Conservation (phyloP, 2,113 vertebrate genomes). For the Urocolius indicus region DNA sequence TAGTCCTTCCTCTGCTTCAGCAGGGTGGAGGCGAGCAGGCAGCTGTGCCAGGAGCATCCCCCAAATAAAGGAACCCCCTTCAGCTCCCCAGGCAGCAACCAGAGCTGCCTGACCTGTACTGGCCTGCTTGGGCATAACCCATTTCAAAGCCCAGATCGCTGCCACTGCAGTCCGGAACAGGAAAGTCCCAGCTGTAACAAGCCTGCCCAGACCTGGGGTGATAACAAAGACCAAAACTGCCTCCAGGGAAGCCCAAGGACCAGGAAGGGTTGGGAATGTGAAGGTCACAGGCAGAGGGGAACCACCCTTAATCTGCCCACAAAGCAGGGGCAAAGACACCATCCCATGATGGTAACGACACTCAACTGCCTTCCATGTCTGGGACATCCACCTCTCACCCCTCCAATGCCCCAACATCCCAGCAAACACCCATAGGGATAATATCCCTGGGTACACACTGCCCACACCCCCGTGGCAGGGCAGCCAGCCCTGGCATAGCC, state of each 20-base stretch:
- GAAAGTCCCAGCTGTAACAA: not conserved
- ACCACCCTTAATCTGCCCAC: too few relatives aligned
- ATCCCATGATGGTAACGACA: fast-evolving
- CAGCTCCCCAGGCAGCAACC: not conserved
- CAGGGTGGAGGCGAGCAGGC: not conserved
- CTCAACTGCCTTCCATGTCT: not conserved
- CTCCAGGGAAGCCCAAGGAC: not conserved
- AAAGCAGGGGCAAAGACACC: not conserved
- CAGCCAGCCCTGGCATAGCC: not conserved
- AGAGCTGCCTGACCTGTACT: not conserved
- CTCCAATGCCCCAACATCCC: not conserved
- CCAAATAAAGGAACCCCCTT: not conserved
- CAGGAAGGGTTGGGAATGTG: not conserved
- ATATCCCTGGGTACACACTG: not conserved
- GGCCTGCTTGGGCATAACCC: not conserved
- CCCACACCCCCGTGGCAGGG: fast-evolving
- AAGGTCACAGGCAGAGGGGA: not conserved
- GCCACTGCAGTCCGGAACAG: not conserved
- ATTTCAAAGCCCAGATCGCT: not conserved
- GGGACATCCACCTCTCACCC: not conserved
- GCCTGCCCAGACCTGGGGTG: not conserved
- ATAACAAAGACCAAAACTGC: not conserved
- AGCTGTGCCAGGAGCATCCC: not conserved
- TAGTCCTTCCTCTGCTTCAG: not conserved
- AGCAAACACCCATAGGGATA: not conserved